These are phyloP conservation scores for Agrenia bidenticulata DNA, from an alignment of 2,888 invertebrate species.

Conservation along the genomic window DNA sequence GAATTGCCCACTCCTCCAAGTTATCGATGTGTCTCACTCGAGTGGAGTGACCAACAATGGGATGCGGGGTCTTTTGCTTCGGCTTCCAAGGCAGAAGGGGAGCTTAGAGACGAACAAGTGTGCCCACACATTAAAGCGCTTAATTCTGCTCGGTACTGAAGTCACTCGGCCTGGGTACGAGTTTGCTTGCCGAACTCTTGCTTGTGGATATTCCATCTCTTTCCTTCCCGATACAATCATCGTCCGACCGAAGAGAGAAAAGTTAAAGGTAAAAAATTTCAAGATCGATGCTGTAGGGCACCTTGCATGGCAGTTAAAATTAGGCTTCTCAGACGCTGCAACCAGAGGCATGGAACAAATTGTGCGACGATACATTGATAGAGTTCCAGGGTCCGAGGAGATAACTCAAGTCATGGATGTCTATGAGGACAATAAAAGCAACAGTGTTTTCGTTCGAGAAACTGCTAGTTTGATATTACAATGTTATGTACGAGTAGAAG, in stretches of 20 bases:
- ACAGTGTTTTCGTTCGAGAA: not conserved
- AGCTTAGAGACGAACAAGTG: constrained; percentile 23
- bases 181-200: constrained; percentile 27
- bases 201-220: constrained; percentile 22
- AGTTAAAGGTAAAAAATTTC: not conserved
- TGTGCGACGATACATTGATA: not conserved
- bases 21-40: constrained; percentile 34
- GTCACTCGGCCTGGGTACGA: constrained; percentile 26
- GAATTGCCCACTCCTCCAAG: constrained; percentile 30
- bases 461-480: not conserved
- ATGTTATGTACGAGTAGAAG: not conserved
- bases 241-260: constrained; percentile 1
- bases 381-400: no score
- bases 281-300: not conserved
- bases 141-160: constrained; percentile 29
- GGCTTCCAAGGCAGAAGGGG: not conserved
- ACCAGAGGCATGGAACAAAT: constrained; percentile 2
- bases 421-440: not conserved
- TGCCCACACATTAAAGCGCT: constrained; percentile 10
- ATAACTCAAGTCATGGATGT: not conserved
- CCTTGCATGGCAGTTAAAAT: not conserved
- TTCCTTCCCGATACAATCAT: constrained; percentile 34
- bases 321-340: not conserved
- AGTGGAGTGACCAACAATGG: constrained; percentile 29
- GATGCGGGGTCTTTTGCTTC: constrained; percentile 25